Base-by-base conservation (phyloP, 2,113 vertebrate species). In the Leptocoma aspasia region DNA sequence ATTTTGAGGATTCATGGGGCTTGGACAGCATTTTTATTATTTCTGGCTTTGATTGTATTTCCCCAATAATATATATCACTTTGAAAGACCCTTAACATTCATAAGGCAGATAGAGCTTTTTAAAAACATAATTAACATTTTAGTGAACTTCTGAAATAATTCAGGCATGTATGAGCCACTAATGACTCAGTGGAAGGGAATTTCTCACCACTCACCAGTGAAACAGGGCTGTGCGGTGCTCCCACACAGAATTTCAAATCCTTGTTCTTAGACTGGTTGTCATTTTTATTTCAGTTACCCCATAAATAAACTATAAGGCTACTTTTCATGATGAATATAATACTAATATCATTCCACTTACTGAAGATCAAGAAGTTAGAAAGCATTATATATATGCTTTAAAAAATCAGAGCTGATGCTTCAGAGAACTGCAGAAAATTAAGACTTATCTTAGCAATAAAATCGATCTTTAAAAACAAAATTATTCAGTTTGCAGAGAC, bases 71-170 rank as follows among this genome's bases (percentile, higher is more conserved):
- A 33, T 28, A 8, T 14, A 69, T 27, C 16, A 39, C 27, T 92
- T 83, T 59, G 64, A 89, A 94, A 94, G 68, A 79, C 23, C 21
- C 71, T 88, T 83, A 88, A 42, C 16, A 70, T 88, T 86, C 33
- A 47, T 63, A 57, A 88, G 18, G 24, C 23, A 90, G 33, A 26
- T 66, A 73, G 37, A 77, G 39, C 2, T 83, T 81, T 95, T 70
- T 44, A 5, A 81, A 92, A 94, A 70, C 12, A 33, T 69, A 86
- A 88, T 88, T 89, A 89, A 79, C 41, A 69, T 69, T 89, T 75
- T 76, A 82, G 44, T 79, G 69, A 89, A 76, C 73, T 94, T 82
- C 56, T 92, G 69, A 92, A 89, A 70, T 82, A 92, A 70, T 82
- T 93, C 42, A 87, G 45, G 18, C 41, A 53, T 56, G 23, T 77